A percentile compares a stretch with the other conserved stretches of the same genome.
These are phyloP conservation scores for Battus philenor DNA, from an alignment of 1,140 invertebrate genomes.

Conservation along the genomic window DNA sequence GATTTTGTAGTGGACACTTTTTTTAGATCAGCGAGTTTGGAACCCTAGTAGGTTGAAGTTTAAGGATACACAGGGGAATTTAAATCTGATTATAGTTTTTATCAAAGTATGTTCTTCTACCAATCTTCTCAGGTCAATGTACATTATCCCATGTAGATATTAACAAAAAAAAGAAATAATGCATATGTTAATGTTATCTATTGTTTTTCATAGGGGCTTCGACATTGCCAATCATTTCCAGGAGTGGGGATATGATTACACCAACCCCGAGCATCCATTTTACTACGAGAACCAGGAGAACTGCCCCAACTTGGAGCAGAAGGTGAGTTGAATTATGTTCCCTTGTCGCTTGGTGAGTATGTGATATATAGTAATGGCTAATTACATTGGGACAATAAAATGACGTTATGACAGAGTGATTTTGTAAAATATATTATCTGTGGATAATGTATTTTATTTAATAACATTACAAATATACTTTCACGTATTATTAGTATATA, in stretches of 20 bases:
- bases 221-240: conserved; percentile 98
- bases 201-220: conserved; percentile 87
- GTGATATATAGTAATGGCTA: not conserved
- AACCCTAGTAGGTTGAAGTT: no score
- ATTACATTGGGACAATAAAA: not conserved
- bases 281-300: conserved; percentile 82
- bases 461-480: no score
- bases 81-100: no score
- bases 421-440: not conserved
- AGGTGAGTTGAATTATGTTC: conserved; percentile 77
- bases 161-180: no score
- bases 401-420: not conserved
- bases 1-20: no score
- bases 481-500: no score
- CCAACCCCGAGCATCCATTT: conserved; percentile 84
- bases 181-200: not conserved
- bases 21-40: no score
- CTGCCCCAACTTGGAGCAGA: conserved; percentile 87
- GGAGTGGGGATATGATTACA: conserved; percentile 97
- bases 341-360: conserved; percentile 8
- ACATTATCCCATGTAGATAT: not conserved
- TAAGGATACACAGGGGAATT: no score
- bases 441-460: no score
- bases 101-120: not conserved
- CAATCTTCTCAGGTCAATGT: not conserved